Conservation (phyloP, 2,888 invertebrate genomes). For the Clepsis dumicolana region DNA sequence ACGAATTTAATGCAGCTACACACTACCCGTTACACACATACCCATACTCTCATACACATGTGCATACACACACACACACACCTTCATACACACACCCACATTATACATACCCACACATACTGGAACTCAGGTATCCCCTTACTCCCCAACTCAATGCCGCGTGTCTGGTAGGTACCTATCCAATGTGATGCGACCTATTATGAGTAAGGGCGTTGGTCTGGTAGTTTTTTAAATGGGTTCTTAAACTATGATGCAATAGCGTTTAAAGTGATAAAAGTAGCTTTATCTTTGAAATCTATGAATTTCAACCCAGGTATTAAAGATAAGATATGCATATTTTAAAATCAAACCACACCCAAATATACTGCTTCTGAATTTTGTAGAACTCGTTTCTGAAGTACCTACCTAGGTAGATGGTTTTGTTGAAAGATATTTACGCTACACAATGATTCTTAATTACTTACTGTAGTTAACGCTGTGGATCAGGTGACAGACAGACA, state of each 20-base stretch:
- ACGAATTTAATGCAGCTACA: too few relatives aligned
- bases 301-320: background rate
- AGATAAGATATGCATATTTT: slow-evolving; percentile 1
- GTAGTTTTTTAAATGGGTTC: background rate
- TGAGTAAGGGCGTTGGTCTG: too few relatives aligned
- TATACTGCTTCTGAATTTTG: background rate
- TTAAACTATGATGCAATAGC: background rate
- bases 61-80: too few relatives aligned
- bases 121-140: too few relatives aligned
- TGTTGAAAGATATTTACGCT: background rate
- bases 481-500: slow-evolving; percentile 57
- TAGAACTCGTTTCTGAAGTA: background rate
- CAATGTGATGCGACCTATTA: too few relatives aligned
- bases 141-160: too few relatives aligned
- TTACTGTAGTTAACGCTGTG: background rate
- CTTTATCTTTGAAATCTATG: slow-evolving; percentile 1
- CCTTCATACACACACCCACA: too few relatives aligned
- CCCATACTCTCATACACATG: too few relatives aligned
- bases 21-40: too few relatives aligned
- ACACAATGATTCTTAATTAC: background rate
- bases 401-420: background rate
- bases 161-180: too few relatives aligned
- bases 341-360: background rate
- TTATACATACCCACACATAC: too few relatives aligned
- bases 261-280: background rate